Percentiles rank a stretch among this genome's conserved stretches.
Evolutionary conservation across 2,888 invertebrate genomes (phyloP).

Genomic region (Tachystola acroxantha): DNA sequence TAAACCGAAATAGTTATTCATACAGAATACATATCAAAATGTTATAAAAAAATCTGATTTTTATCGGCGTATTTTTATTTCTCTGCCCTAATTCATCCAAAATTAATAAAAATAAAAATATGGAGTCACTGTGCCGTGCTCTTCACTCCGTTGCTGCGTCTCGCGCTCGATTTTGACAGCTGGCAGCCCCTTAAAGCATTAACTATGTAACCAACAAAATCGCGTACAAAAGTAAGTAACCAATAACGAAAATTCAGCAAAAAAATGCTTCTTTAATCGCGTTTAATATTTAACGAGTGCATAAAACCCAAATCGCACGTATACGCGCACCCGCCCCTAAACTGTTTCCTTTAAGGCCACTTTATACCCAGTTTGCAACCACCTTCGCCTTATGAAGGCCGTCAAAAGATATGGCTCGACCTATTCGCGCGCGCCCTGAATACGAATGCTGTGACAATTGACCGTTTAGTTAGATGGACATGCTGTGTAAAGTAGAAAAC

Average conservation of each 20-base stretch:
- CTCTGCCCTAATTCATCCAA: too few species aligned
- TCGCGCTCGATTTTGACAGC: too few species aligned
- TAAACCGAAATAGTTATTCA: too few species aligned
- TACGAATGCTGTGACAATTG: constrained; percentile 59
- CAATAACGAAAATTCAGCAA: constrained; percentile 5
- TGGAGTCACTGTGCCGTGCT: too few species aligned
- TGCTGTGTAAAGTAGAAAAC: constrained; percentile 16
- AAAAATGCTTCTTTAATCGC: constrained; percentile 15
- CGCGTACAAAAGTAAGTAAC: neutral
- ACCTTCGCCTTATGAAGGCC: constrained; percentile 54
- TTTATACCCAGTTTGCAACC: constrained; percentile 47
- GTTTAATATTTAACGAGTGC: constrained; percentile 27
- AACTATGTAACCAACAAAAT: too few species aligned
- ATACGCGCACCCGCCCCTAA: constrained; percentile 23
- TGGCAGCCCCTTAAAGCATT: too few species aligned
- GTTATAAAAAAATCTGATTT: too few species aligned
- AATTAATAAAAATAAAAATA: too few species aligned
- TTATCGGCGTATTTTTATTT: too few species aligned
- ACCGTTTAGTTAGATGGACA: constrained; percentile 43
- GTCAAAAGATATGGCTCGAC: constrained; percentile 62
- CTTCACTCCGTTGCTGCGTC: too few species aligned
- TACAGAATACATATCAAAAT: too few species aligned
- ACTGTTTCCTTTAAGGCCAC: constrained; percentile 24
- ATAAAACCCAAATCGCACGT: constrained; percentile 31
- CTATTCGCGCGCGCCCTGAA: constrained; percentile 46